phyloP scores from a whole-genome alignment of 2,888 invertebrate species.

The Lithophane socia region DNA sequence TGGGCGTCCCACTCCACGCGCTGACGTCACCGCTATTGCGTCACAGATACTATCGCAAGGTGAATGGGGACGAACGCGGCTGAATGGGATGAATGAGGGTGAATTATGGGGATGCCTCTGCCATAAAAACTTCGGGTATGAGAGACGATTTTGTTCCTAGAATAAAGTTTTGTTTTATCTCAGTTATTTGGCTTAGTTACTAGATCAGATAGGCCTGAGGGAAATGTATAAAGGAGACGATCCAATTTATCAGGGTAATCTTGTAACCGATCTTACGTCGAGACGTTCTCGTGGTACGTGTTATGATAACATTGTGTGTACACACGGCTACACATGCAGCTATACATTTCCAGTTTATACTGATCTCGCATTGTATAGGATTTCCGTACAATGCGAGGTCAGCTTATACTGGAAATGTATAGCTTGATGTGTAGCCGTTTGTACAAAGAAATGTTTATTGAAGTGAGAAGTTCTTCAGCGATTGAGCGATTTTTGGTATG shows the following conservation, averaged over 20 bases:
- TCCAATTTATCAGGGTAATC: constrained; percentile 11
- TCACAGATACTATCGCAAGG: constrained; percentile 38
- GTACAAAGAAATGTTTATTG: neutral
- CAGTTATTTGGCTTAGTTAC: constrained; percentile 1
- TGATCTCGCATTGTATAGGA: too few species aligned
- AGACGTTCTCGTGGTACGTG: neutral
- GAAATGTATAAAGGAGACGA: neutral
- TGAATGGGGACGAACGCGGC: constrained; percentile 29
- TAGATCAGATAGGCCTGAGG: neutral
- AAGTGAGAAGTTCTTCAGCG: too few species aligned
- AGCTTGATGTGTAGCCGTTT: too few species aligned
- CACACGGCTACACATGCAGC: too few species aligned
- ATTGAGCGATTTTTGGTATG: too few species aligned
- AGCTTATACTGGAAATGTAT: too few species aligned
- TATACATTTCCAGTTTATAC: too few species aligned
- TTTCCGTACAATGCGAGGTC: too few species aligned
- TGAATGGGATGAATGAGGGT: constrained; percentile 36
- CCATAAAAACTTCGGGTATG: constrained; percentile 16
- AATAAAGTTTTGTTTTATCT: constrained; percentile 24
- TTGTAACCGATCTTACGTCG: neutral
- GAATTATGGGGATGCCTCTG: constrained; percentile 30
- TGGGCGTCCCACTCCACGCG: constrained; percentile 23
- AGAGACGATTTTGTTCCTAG: constrained; percentile 18
- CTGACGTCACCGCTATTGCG: constrained; percentile 37
- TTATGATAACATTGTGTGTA: neutral